phyloP scores from a whole-genome alignment of 2,797 vertebrate species.

The Pyrocephalus nanus region DNA sequence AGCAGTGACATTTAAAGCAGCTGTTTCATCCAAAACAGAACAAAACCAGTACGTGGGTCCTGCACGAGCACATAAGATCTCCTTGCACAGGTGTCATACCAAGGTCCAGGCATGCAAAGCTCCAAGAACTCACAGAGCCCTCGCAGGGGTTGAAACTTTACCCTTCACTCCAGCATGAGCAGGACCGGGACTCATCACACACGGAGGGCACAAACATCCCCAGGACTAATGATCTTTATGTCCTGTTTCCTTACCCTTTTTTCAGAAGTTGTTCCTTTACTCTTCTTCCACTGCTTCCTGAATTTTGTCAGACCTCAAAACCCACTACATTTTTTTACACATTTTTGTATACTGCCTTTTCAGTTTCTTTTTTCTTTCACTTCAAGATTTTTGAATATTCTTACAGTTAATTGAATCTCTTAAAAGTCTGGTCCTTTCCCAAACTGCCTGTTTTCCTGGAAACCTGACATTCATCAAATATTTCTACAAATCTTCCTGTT shows the following conservation, averaged over 20 bases:
- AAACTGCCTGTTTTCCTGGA: background rate
- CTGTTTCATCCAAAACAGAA: background rate
- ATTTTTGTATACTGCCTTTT: background rate
- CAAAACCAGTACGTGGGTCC: background rate
- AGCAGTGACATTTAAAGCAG: background rate
- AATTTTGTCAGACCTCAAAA: background rate
- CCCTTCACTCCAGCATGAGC: fast-evolving
- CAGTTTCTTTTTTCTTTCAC: background rate
- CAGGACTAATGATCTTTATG: background rate
- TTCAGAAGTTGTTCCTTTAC: background rate
- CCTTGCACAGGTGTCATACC: background rate
- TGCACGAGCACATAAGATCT: background rate
- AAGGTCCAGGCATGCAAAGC: background rate
- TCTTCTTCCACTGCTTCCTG: background rate
- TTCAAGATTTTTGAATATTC: background rate
- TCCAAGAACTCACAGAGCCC: background rate
- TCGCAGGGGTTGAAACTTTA: background rate
- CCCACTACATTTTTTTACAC: background rate
- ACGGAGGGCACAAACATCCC: background rate
- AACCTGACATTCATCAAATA: background rate
- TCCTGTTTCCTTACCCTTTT: background rate
- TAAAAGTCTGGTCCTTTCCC: background rate
- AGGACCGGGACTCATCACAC: background rate
- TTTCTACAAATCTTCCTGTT: background rate
- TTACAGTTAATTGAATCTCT: background rate